These are phyloP conservation scores for Pogonognathellus flavescens DNA, from an alignment of 1,140 invertebrate species.

Conservation along the genomic window DNA sequence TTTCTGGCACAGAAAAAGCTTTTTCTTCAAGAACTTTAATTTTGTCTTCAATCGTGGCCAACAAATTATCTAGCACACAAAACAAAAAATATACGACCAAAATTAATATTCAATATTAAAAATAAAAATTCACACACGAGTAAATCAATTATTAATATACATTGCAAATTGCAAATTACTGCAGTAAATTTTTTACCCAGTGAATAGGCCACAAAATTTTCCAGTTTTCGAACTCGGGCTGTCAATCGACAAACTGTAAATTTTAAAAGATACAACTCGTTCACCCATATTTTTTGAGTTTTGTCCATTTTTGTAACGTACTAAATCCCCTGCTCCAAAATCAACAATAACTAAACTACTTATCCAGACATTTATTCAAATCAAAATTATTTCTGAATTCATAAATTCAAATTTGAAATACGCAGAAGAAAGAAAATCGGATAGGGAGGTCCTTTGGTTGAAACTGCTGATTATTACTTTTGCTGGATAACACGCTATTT, in stretches of 20 bases:
- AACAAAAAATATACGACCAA: background rate
- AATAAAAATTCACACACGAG: no score
- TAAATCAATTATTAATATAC: no score
- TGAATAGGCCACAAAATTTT: conserved; percentile 21
- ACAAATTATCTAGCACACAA: background rate
- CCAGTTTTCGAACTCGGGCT: conserved; percentile 8
- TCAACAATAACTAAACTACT: background rate
- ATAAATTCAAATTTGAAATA: background rate
- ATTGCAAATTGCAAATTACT: no score
- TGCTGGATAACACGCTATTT: background rate
- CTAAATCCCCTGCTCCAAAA: background rate
- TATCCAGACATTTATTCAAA: background rate
- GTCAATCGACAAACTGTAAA: conserved; percentile 34
- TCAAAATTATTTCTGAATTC: background rate
- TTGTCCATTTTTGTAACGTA: conserved; percentile 14
- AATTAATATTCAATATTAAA: background rate
- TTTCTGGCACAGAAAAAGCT: background rate
- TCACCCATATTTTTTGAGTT: conserved; percentile 26
- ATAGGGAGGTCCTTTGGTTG: background rate
- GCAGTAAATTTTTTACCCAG: background rate
- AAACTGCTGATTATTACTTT: no score
- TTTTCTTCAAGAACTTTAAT: conserved; percentile 12
- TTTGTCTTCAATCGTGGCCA: conserved; percentile 14
- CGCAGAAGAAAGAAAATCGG: background rate
- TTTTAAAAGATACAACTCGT: conserved; percentile 32